These are phyloP conservation scores for Stictonetta naevosa DNA, from an alignment of 2,113 vertebrate genomes.

Conservation along the genomic window DNA sequence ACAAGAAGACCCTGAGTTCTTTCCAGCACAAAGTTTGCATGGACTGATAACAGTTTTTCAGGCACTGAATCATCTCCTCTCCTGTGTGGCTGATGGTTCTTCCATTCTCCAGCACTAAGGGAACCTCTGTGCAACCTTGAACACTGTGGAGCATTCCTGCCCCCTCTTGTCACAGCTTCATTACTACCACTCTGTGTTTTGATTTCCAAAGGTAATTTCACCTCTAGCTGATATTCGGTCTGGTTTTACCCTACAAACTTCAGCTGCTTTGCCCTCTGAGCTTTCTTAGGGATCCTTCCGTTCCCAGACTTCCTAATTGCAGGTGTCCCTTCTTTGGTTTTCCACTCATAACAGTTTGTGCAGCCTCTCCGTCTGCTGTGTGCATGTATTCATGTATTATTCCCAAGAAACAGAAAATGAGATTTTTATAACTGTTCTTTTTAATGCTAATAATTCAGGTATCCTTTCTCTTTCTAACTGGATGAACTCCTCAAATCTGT, in stretches of 20 bases:
- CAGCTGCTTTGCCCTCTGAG: neutral
- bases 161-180: conserved; percentile 15
- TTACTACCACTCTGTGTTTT: neutral
- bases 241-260: neutral
- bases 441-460: neutral
- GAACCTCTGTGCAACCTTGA: neutral
- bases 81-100: neutral
- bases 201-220: neutral
- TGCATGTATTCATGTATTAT: rapidly evolving
- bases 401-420: neutral
- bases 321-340: neutral
- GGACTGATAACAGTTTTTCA: too few species aligned
- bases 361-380: neutral
- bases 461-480: neutral
- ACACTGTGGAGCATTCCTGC: neutral
- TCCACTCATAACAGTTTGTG: neutral
- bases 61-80: neutral
- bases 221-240: neutral
- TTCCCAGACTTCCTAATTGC: neutral
- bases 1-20: neutral
- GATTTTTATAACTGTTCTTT: neutral
- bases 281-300: neutral
- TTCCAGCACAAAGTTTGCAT: neutral
- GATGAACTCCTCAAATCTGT: neutral
- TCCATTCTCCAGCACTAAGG: neutral